phyloP scores from a whole-genome alignment of 2,888 invertebrate species.

The Leucophenga maculata region DNA sequence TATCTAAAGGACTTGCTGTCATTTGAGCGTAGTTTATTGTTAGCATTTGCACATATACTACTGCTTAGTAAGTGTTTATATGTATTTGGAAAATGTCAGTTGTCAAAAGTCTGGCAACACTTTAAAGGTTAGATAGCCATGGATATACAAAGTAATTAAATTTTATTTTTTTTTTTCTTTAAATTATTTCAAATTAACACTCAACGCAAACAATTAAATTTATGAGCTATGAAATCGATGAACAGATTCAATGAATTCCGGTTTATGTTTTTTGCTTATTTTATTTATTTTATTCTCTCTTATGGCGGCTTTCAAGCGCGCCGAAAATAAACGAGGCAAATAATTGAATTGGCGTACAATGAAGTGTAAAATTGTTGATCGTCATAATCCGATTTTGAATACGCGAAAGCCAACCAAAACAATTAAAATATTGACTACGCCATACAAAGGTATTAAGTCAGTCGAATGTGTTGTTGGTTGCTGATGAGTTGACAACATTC shows the following conservation, averaged over 20 bases:
- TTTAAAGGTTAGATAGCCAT: too few species aligned
- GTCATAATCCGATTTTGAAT: conserved; percentile 33
- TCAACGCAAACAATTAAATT: conserved; percentile 8
- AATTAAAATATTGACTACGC: conserved; percentile 45
- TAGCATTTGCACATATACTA: neutral
- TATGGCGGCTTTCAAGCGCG: neutral
- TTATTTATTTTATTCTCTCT: too few species aligned
- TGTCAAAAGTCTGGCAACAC: neutral
- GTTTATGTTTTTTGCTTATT: too few species aligned
- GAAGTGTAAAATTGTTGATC: conserved; percentile 40
- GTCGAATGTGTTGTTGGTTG: too few species aligned
- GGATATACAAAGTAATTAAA: too few species aligned
- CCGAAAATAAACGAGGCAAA: conserved; percentile 21
- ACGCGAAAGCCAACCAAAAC: conserved; percentile 24
- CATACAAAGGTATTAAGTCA: too few species aligned
- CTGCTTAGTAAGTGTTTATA: neutral
- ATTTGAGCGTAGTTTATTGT: too few species aligned
- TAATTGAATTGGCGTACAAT: conserved; percentile 42
- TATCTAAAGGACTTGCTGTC: neutral
- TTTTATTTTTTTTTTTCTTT: too few species aligned
- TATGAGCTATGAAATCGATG: conserved; percentile 5
- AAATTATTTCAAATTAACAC: neutral
- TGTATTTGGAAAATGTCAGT: neutral
- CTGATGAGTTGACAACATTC: too few species aligned
- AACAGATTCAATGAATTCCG: neutral